Evolutionary conservation across 2,888 invertebrate genomes (phyloP).

Genomic region (Polyploca ridens): DNA sequence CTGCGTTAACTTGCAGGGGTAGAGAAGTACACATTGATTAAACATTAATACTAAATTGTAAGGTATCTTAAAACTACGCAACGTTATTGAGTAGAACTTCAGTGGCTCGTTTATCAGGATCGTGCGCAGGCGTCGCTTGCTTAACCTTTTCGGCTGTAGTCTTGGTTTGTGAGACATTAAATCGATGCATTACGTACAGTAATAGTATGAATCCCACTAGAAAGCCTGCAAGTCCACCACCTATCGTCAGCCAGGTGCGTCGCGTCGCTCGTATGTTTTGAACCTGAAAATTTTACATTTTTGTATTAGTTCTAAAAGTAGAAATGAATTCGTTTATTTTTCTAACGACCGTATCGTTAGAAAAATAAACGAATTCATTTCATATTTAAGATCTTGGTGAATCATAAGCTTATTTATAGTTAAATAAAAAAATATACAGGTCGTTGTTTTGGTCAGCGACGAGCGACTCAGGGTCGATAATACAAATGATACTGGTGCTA

Average conservation of each 20-base stretch:
- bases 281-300: conserved; percentile 46
- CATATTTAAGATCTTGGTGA: too few species aligned
- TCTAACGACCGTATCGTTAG: too few species aligned
- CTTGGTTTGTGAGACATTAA: conserved; percentile 75
- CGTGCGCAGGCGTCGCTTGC: conserved; percentile 48
- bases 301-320: neutral
- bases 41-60: neutral
- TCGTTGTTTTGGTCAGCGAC: too few species aligned
- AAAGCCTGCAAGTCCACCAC: conserved; percentile 74
- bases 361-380: too few species aligned
- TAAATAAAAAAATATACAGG: too few species aligned
- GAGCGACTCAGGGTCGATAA: too few species aligned
- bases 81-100: conserved; percentile 45
- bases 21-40: too few species aligned
- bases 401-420: too few species aligned
- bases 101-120: conserved; percentile 58
- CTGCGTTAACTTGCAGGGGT: too few species aligned
- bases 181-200: conserved; percentile 76
- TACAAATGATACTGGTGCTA: too few species aligned
- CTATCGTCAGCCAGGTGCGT: conserved; percentile 76
- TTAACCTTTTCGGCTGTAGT: conserved; percentile 59
- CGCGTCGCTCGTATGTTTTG: conserved; percentile 58
- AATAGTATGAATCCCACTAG: conserved; percentile 75
- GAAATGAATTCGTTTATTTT: neutral
- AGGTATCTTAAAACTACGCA: conserved; percentile 5